Evolutionary conservation across 2,797 vertebrate species (phyloP).

Genomic region (Thunnus albacares): DNA sequence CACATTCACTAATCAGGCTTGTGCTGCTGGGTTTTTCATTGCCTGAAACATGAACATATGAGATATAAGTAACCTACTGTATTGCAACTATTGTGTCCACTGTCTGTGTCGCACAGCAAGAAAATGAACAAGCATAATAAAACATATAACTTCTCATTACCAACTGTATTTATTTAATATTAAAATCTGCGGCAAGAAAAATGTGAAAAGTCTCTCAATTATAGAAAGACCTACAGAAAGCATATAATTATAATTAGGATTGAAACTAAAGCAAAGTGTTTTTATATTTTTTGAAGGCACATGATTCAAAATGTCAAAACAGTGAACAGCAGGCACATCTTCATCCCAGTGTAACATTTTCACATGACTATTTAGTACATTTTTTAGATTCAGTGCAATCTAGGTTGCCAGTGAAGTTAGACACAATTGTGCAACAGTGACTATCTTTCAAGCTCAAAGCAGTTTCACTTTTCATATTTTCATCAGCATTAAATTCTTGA

Average conservation of each 20-base stretch:
- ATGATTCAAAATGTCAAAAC: constrained; percentile 8
- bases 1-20: neutral
- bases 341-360: constrained; percentile 42
- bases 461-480: constrained; percentile 9
- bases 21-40: no score
- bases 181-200: neutral
- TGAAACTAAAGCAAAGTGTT: neutral
- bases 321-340: constrained; percentile 34
- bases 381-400: constrained; percentile 27
- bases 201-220: constrained; percentile 9
- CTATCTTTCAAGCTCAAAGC: neutral
- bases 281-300: neutral
- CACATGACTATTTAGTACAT: constrained; percentile 9
- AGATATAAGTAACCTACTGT: neutral
- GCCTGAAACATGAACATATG: no score
- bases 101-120: neutral
- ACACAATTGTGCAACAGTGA: neutral
- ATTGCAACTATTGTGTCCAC: neutral
- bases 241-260: constrained; percentile 35
- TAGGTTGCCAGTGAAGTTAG: neutral
- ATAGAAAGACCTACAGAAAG: constrained; percentile 11
- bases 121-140: neutral
- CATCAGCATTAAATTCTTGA: neutral
- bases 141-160: neutral
- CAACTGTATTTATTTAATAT: neutral